Evolutionary conservation across 2,113 vertebrate species (phyloP).

Genomic region (Eira barbara): DNA sequence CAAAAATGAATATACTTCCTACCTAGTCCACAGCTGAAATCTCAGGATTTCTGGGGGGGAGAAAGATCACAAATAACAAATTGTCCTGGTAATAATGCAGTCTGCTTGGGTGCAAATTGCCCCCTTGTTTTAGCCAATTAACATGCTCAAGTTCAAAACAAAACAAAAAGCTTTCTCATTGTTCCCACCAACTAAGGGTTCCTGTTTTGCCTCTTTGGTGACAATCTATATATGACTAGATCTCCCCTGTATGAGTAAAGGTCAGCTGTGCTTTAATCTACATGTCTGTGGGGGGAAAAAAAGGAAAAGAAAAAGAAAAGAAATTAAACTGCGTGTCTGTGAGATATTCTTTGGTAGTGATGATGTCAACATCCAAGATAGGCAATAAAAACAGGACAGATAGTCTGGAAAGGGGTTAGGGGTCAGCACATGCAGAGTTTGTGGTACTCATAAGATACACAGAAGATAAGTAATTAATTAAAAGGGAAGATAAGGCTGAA

Average conservation of each 20-base stretch:
- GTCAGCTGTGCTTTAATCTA: not conserved
- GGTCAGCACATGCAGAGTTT: not conserved
- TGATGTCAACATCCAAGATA: not conserved
- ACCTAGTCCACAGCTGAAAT: not conserved
- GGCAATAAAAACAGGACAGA: not conserved
- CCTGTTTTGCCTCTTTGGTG: not conserved
- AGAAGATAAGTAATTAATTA: not conserved
- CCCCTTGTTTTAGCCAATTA: not conserved
- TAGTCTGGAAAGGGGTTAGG: not conserved
- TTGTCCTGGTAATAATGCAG: not conserved
- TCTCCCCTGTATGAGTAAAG: not conserved
- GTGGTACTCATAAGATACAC: not conserved
- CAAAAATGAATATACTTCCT: not conserved
- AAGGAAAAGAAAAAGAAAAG: too few relatives aligned
- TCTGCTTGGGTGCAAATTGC: not conserved
- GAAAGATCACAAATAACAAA: not conserved
- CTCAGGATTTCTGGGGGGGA: not conserved
- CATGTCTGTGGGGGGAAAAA: not conserved
- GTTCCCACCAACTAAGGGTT: too few relatives aligned
- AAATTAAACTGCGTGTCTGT: not conserved
- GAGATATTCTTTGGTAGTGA: not conserved
- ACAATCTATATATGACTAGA: not conserved
- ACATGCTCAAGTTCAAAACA: not conserved
- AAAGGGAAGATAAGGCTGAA: not conserved
- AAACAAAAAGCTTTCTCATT: not conserved